A percentile compares a stretch with the other conserved stretches of the same genome.
Evolutionary conservation across 2,888 invertebrate species (phyloP).

Genomic region (Autographa pulchrina): DNA sequence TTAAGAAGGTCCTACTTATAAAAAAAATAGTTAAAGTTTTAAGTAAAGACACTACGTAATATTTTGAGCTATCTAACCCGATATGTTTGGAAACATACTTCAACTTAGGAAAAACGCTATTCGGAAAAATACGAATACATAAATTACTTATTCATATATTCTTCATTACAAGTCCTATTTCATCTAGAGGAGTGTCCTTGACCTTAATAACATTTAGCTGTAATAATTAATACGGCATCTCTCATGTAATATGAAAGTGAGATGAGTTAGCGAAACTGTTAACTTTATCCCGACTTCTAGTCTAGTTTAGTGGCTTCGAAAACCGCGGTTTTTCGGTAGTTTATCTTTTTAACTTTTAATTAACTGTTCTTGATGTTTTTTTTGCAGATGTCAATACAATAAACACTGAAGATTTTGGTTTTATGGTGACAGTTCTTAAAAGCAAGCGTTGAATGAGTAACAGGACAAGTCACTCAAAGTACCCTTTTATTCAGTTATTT

Average conservation of each 20-base stretch:
- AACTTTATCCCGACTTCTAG: not conserved
- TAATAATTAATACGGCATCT: not conserved
- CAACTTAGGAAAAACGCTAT: not conserved
- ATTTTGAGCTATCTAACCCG: no score
- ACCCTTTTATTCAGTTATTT: not conserved
- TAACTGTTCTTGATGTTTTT: not conserved
- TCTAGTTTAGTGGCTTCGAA: not conserved
- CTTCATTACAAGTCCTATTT: not conserved
- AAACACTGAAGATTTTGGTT: not conserved
- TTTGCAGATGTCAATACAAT: not conserved
- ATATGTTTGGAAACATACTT: no score
- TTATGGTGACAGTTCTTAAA: not conserved
- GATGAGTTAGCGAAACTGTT: constrained; percentile 1
- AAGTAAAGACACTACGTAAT: no score
- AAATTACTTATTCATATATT: not conserved
- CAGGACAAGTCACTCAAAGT: no score
- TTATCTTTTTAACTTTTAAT: not conserved
- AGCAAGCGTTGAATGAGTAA: not conserved
- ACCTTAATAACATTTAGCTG: not conserved
- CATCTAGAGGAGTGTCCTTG: not conserved
- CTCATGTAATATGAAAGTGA: constrained; percentile 4
- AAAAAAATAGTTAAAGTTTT: no score
- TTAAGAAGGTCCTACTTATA: no score
- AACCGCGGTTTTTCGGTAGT: not conserved
- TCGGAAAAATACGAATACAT: not conserved